Evolutionary conservation across 1,140 invertebrate species (phyloP).

Genomic region (Lithobius niger): DNA sequence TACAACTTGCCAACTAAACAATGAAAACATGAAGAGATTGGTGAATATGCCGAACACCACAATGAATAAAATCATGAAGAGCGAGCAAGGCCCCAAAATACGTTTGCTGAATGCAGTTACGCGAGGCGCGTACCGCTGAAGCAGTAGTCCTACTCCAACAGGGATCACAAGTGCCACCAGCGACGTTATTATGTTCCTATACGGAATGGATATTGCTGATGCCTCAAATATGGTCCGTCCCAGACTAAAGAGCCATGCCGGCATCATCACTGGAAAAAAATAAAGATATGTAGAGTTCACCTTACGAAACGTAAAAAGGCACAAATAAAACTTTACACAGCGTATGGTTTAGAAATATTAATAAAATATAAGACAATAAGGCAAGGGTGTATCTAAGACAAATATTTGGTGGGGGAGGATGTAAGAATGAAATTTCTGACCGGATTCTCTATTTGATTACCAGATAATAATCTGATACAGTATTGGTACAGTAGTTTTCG

Average conservation of each 20-base stretch:
- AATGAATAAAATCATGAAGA: conserved; percentile 68
- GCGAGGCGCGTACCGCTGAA: conserved; percentile 51
- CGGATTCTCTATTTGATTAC: no score
- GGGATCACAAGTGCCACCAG: conserved; percentile 70
- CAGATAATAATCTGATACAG: no score
- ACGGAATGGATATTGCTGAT: conserved; percentile 60
- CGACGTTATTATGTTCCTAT: conserved; percentile 56
- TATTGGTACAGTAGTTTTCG: no score
- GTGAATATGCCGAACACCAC: conserved; percentile 81
- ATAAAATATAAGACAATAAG: no score
- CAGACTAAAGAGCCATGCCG: conserved; percentile 88
- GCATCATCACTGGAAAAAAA: conserved; percentile 66
- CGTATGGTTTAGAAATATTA: no score
- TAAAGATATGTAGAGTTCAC: no score
- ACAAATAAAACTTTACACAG: no score
- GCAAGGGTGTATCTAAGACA: no score
- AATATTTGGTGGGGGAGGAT: no score
- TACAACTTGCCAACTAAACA: conserved; percentile 67
- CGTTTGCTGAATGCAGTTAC: conserved; percentile 53
- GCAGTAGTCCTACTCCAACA: conserved; percentile 58
- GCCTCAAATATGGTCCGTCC: conserved; percentile 61
- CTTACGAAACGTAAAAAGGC: no score
- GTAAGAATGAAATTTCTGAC: no score
- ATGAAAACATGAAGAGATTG: conserved; percentile 79
- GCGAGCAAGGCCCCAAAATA: conserved; percentile 73